Evolutionary conservation across 2,113 vertebrate species (phyloP).

Genomic region (Pygoscelis antarcticus): DNA sequence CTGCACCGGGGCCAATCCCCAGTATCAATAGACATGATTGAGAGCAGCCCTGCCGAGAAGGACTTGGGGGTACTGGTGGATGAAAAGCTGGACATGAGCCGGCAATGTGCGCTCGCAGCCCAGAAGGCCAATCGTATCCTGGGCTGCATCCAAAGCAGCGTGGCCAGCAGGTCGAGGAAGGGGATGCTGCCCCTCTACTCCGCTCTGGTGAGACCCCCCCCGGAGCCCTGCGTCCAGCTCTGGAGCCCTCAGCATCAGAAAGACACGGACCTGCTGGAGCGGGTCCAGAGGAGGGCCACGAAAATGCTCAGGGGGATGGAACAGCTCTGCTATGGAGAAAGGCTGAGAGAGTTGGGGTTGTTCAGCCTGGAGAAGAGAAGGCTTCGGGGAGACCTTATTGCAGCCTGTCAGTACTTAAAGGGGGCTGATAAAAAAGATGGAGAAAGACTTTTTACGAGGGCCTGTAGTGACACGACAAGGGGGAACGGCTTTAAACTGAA

Average conservation of each 20-base stretch:
- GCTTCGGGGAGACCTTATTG: no score
- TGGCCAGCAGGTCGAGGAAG: no score
- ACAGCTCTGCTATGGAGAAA: no score
- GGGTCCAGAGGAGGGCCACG: no score
- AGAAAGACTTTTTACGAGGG: background rate
- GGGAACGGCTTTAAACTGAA: background rate
- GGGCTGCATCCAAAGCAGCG: background rate
- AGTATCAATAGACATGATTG: background rate
- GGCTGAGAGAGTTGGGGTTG: no score
- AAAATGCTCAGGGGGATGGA: no score
- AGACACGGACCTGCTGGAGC: no score
- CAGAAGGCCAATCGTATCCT: accelerated
- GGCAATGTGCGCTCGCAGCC: accelerated
- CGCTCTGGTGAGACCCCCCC: no score
- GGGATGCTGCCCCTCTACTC: no score
- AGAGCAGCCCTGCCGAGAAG: background rate
- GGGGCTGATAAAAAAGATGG: background rate
- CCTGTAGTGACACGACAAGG: background rate
- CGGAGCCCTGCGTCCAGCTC: no score
- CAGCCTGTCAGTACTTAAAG: background rate
- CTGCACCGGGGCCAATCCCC: background rate
- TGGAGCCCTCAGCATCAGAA: no score
- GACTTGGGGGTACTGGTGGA: background rate
- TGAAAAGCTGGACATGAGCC: accelerated
- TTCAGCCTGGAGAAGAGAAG: no score